phyloP scores from a whole-genome alignment of 2,113 vertebrate species.

The Oryzias celebensis region DNA sequence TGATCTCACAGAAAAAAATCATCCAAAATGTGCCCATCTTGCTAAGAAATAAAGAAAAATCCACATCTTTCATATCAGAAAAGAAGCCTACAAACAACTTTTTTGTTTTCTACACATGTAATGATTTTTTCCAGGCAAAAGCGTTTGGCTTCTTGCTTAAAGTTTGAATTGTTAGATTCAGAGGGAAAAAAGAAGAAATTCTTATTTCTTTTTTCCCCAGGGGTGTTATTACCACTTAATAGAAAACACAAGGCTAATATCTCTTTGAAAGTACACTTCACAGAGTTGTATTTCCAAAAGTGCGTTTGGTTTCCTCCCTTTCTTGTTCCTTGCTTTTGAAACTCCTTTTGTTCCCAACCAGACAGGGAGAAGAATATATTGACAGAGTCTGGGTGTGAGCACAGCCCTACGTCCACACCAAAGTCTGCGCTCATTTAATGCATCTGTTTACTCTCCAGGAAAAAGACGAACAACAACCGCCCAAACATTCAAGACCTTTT shows the following conservation, averaged over 20 bases:
- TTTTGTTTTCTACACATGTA: constrained; percentile 33
- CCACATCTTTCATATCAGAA: background rate
- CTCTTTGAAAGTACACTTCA: constrained; percentile 31
- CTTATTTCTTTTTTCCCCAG: constrained; percentile 7
- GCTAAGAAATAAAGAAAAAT: background rate
- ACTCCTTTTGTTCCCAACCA: constrained; percentile 56
- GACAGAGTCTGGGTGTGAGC: constrained; percentile 64
- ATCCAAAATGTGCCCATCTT: background rate
- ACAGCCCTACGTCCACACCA: constrained; percentile 53
- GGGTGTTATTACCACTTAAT: constrained; percentile 33
- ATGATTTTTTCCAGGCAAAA: constrained; percentile 25
- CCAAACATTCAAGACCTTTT: constrained; percentile 36
- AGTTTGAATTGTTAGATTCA: constrained; percentile 18
- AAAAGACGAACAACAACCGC: constrained; percentile 42
- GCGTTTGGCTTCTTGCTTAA: constrained; percentile 8
- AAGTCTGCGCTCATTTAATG: constrained; percentile 70
- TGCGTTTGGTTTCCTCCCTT: constrained; percentile 24
- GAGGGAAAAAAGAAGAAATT: constrained; percentile 6
- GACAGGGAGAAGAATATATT: constrained; percentile 53
- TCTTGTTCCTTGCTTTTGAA: constrained; percentile 32
- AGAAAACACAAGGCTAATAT: constrained; percentile 50
- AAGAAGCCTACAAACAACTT: background rate
- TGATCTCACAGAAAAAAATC: background rate
- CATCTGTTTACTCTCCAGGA: constrained; percentile 61
- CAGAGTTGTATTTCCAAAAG: constrained; percentile 51